phyloP scores from a whole-genome alignment of 2,113 vertebrate species.

The Myanophis thanlyinensis region DNA sequence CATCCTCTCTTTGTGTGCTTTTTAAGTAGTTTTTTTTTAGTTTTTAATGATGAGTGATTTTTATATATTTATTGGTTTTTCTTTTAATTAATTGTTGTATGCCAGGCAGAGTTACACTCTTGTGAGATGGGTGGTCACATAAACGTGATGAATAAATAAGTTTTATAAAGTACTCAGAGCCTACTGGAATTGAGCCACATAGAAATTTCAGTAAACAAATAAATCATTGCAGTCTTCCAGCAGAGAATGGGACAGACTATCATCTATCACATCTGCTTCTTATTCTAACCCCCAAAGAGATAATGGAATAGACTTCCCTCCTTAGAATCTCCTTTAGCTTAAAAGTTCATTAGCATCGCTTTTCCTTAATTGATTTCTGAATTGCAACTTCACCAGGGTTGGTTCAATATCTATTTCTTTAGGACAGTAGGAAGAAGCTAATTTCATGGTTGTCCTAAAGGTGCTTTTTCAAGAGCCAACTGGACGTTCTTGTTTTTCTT shows the following conservation, averaged over 20 bases:
- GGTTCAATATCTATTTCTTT: neutral
- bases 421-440: neutral
- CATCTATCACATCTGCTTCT: neutral
- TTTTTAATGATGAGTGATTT: neutral
- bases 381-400: neutral
- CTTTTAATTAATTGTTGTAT: neutral
- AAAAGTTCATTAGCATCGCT: neutral
- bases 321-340: neutral
- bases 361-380: neutral
- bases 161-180: neutral
- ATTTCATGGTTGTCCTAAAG: neutral
- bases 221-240: neutral
- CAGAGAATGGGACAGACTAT: neutral
- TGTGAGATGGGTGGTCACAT: neutral
- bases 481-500: no score
- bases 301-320: neutral
- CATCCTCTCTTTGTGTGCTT: neutral
- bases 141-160: neutral
- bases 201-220: neutral
- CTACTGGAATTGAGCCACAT: neutral
- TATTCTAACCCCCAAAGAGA: neutral
- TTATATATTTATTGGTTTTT: neutral
- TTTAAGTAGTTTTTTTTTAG: neutral
- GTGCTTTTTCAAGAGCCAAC: no score
- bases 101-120: neutral